Conservation (phyloP, 2,888 invertebrate genomes). For the Coecobrya sp. region DNA sequence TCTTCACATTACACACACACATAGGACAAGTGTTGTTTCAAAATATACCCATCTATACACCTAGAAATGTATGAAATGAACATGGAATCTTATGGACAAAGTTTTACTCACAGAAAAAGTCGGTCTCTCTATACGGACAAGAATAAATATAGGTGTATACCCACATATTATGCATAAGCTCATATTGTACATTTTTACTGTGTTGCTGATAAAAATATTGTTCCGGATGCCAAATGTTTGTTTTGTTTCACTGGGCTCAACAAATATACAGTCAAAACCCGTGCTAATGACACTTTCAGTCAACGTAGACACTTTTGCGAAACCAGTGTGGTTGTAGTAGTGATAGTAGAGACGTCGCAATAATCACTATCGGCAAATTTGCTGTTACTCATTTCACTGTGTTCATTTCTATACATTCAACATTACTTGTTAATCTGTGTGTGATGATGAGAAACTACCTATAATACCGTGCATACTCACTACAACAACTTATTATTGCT, state of each 20-base stretch:
- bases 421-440: no score
- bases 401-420: background rate
- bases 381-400: background rate
- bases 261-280: conserved; percentile 34
- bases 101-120: no score
- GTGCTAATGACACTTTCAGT: background rate
- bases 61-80: background rate
- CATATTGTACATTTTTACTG: background rate
- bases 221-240: conserved; percentile 55
- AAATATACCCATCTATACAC: no score
- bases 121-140: no score
- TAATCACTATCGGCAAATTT: background rate
- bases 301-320: background rate
- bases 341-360: background rate
- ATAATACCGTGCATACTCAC: no score
- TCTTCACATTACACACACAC: background rate
- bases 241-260: conserved; percentile 54
- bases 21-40: background rate
- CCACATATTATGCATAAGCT: background rate
- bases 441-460: no score
- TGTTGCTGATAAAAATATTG: background rate
- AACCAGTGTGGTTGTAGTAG: background rate
- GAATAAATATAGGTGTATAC: background rate
- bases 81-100: background rate
- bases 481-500: background rate